Evolutionary conservation across 2,797 vertebrate species (phyloP), one percentile per base, ranked within the genome.

Genomic region (Semotilus atromaculatus): DNA sequence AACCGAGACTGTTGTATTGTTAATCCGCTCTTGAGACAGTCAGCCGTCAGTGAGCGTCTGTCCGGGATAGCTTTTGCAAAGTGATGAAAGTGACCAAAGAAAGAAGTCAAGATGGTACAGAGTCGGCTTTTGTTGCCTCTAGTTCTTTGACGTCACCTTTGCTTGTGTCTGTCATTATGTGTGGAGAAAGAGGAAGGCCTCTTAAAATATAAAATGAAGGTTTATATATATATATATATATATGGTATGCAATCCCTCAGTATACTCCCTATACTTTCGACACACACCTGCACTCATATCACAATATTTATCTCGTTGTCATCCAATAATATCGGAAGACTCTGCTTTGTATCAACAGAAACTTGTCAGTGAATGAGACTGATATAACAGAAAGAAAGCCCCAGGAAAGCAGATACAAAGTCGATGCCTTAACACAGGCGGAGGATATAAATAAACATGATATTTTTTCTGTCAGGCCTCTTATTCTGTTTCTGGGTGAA

Each of bases 381-480:
- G 21, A 64, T 36, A 71, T 51, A 60, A 66, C 40, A 74, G 62
- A 74, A 72, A 72, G 6, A 55, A 51, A 55, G 85, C 75, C 75
- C 3, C 29, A 68, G 83, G 73, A 73, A 53, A 66, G n/a, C 58
- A 62, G 53, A 79, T 75, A 43, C 62, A 51, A 67, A 70, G 70
- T 34, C 19, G 3, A 38, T 67, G 45, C 60, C 16, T 45, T 26
- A 62, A 68, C 29, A 21, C 36, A 36, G 40, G 48, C 23, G n/a
- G 51, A 71, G 51, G 72, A 76, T 81, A 84, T 84, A 81, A 88
- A 72, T 88, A 86, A 86, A 76, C 43, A 53, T 43, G n/a, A 72
- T 51, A 62, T 53, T 68, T 55, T 55, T 29, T 7, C 76, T 70
- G 77, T 70, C 82, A 74, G 66, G 74, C 21, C 40, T 73, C 18